Conservation (phyloP, 2,888 invertebrate genomes). For the Entomobrya proxima region DNA sequence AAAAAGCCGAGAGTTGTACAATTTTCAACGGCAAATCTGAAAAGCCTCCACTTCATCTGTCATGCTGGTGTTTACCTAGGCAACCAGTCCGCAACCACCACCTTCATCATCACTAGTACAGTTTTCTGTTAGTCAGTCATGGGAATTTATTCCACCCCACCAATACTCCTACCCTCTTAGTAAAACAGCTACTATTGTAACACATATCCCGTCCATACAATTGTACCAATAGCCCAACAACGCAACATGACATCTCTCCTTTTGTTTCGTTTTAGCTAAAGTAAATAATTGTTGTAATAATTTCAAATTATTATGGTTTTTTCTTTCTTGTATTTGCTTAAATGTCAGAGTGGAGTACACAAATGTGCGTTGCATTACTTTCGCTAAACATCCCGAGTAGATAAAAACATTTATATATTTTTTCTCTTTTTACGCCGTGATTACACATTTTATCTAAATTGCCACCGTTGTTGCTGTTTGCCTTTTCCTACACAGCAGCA, state of each 20-base stretch:
- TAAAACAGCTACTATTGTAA: background rate
- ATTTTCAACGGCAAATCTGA: background rate
- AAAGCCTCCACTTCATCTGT: background rate
- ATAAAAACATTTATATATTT: background rate
- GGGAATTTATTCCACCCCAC: constrained; percentile 43
- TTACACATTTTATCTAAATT: constrained; percentile 47
- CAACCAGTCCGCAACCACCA: constrained; percentile 21
- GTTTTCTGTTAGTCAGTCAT: constrained; percentile 38
- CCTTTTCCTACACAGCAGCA: background rate
- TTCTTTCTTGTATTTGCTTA: constrained; percentile 1
- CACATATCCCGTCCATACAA: background rate
- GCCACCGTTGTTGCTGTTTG: constrained; percentile 4
- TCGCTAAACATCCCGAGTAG: constrained; percentile 15
- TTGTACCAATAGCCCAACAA: background rate
- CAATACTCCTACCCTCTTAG: background rate
- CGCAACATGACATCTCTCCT: constrained; percentile 27
- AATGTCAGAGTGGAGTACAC: background rate
- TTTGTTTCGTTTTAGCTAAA: constrained; percentile 13
- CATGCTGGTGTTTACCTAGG: constrained; percentile 4
- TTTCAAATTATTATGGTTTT: constrained; percentile 14
- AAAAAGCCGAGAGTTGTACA: background rate
- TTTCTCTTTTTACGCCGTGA: constrained; percentile 14
- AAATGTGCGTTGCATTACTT: background rate
- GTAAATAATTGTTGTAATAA: constrained; percentile 26
- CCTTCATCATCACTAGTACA: background rate